Evolutionary conservation across 2,888 invertebrate genomes (phyloP).

Genomic region (Lepidocyrtoides sp.): DNA sequence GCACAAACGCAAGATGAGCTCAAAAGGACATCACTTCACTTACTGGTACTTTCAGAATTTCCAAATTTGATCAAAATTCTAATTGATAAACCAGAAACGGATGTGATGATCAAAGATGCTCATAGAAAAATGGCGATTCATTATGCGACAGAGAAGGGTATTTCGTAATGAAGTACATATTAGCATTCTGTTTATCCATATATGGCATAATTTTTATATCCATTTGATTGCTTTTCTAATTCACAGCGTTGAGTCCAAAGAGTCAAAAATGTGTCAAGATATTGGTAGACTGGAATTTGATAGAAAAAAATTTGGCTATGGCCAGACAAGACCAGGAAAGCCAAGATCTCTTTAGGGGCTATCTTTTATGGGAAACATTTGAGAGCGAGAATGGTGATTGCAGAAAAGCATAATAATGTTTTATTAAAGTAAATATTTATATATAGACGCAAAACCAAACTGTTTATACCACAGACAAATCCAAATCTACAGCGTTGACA

Average conservation of each 20-base stretch:
- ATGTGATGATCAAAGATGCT: constrained; percentile 51
- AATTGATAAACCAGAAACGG: not conserved
- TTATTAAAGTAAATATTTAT: too few relatives aligned
- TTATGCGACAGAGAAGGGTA: constrained; percentile 48
- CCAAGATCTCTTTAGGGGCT: constrained; percentile 17
- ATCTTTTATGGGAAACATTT: constrained; percentile 41
- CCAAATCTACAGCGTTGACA: constrained; percentile 24
- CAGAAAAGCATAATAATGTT: too few relatives aligned
- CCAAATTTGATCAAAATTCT: constrained; percentile 16
- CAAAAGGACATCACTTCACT: constrained; percentile 31
- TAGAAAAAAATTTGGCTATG: not conserved
- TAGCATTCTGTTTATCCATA: too few relatives aligned
- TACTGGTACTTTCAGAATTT: constrained; percentile 22
- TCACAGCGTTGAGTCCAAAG: not conserved
- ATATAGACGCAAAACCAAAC: too few relatives aligned
- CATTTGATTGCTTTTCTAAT: not conserved
- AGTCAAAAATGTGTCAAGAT: constrained; percentile 38
- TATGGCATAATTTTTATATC: too few relatives aligned
- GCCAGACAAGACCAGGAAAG: not conserved
- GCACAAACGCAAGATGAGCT: not conserved
- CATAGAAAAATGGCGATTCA: constrained; percentile 55
- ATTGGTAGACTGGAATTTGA: constrained; percentile 13
- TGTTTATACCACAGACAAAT: too few relatives aligned
- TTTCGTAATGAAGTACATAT: too few relatives aligned
- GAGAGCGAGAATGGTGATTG: not conserved